Conservation (phyloP, 53 echinoderm and acorn worm genomes). For the Holothuria leucospilota region DNA sequence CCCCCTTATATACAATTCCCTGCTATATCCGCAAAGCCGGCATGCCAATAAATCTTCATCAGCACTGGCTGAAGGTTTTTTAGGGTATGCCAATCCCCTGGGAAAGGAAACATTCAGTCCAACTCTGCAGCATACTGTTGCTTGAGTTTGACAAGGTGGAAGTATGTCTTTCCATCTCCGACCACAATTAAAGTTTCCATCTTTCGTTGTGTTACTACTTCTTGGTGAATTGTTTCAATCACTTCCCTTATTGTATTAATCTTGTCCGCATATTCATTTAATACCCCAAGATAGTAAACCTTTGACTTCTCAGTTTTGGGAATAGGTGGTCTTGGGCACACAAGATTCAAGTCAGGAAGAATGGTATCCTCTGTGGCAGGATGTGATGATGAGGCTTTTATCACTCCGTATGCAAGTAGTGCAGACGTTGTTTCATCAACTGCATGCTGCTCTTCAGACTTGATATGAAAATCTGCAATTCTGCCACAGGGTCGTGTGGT, state of each 20-base stretch:
- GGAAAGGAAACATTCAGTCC: slow-evolving; percentile 19
- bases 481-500: not conserved
- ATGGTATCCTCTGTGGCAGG: not conserved
- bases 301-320: slow-evolving; percentile 28
- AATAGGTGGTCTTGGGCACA: slow-evolving; percentile 4
- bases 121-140: slow-evolving; percentile 28
- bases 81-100: slow-evolving; percentile 60
- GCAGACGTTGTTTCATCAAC: not conserved
- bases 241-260: slow-evolving; percentile 46
- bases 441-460: not conserved
- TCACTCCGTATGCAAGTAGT: too few relatives aligned
- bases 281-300: slow-evolving; percentile 37
- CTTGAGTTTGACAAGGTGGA: slow-evolving; percentile 45
- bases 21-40: slow-evolving; percentile 51
- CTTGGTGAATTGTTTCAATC: not conserved
- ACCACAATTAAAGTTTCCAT: slow-evolving; percentile 47
- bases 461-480: not conserved
- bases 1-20: slow-evolving; percentile 43
- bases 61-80: slow-evolving; percentile 56
- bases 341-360: slow-evolving; percentile 9
- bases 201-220: not conserved
- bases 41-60: slow-evolving; percentile 67
- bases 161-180: slow-evolving; percentile 53
- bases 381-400: too few relatives aligned
- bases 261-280: slow-evolving; percentile 58